A percentile compares a stretch with the other conserved stretches of the same genome.
These are phyloP conservation scores for Portevinia maculata DNA, from an alignment of 2,888 invertebrate species.

Conservation along the genomic window DNA sequence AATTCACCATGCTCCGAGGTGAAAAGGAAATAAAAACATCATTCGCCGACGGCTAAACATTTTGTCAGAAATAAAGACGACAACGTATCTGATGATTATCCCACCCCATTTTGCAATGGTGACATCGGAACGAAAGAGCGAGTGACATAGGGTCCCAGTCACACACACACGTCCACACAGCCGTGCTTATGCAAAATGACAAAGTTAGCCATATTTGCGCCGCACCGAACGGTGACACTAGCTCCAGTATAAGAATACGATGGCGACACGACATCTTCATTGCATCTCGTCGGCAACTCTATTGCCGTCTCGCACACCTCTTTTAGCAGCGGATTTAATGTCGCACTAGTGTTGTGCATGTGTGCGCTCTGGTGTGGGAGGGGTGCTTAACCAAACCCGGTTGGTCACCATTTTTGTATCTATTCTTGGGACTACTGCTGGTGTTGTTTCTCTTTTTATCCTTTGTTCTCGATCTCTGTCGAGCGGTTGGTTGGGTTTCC, in stretches of 20 bases:
- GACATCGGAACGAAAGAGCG: slow-evolving; percentile 60
- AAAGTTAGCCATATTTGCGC: slow-evolving; percentile 78
- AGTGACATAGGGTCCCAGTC: slow-evolving; percentile 66
- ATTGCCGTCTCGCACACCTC: slow-evolving; percentile 63
- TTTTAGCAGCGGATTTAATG: slow-evolving; percentile 58
- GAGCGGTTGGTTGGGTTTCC: slow-evolving; percentile 67
- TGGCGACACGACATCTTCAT: slow-evolving; percentile 74
- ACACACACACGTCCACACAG: slow-evolving; percentile 49
- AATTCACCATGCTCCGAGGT: slow-evolving; percentile 56
- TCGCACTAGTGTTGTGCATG: slow-evolving; percentile 52
- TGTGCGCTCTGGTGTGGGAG: slow-evolving; percentile 60
- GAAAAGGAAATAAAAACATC: slow-evolving; percentile 15
- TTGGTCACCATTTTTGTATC: slow-evolving; percentile 74
- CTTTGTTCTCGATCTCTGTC: slow-evolving; percentile 57
- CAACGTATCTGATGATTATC: slow-evolving; percentile 17
- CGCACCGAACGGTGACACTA: slow-evolving; percentile 76
- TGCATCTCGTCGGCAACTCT: slow-evolving; percentile 47
- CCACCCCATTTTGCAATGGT: slow-evolving; percentile 63
- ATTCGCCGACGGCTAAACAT: slow-evolving; percentile 47
- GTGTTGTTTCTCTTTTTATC: slow-evolving; percentile 66
- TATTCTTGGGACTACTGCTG: slow-evolving; percentile 59
- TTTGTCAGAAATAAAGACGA: slow-evolving; percentile 2
- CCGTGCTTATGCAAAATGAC: slow-evolving; percentile 76
- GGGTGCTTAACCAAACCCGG: slow-evolving; percentile 72
- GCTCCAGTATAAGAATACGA: slow-evolving; percentile 57